Evolutionary conservation across 1,140 invertebrate species (phyloP).

Genomic region (Heliconius hermathena): DNA sequence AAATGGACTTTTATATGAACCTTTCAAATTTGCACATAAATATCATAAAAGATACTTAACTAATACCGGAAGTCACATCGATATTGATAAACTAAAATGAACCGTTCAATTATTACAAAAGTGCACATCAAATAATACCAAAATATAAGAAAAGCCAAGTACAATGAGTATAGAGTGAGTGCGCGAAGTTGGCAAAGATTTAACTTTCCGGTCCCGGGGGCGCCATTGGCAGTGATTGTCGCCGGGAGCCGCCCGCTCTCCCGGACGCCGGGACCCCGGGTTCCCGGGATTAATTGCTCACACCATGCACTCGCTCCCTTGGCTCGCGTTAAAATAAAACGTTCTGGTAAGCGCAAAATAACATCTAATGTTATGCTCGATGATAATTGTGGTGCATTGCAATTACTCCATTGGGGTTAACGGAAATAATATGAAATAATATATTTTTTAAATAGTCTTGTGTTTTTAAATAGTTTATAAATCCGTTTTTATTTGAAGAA

Average conservation of each 20-base stretch:
- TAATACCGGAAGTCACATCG: neutral
- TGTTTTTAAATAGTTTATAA: no score
- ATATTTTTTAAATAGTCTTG: no score
- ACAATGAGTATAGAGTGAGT: constrained; percentile 57
- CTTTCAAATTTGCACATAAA: no score
- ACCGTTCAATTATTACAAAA: neutral
- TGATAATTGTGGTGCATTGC: constrained; percentile 55
- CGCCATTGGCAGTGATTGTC: constrained; percentile 75
- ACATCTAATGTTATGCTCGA: constrained; percentile 63
- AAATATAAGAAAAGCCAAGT: constrained; percentile 48
- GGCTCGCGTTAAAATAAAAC: constrained; percentile 70
- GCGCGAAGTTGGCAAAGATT: constrained; percentile 73
- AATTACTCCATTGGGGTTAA: constrained; percentile 25
- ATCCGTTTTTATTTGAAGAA: no score
- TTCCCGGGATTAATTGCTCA: constrained; percentile 72
- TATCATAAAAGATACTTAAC: no score
- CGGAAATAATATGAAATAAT: neutral
- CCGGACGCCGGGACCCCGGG: constrained; percentile 34
- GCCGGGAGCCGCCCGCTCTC: constrained; percentile 56
- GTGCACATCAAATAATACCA: neutral
- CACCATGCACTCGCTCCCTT: constrained; percentile 64
- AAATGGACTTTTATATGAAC: no score
- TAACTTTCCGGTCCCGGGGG: constrained; percentile 75
- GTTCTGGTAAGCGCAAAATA: constrained; percentile 70
- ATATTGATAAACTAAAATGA: neutral